A percentile compares a stretch with the other conserved stretches of the same genome.
These are phyloP conservation scores for Andrena fulva DNA, from an alignment of 2,888 invertebrate species.

Conservation along the genomic window DNA sequence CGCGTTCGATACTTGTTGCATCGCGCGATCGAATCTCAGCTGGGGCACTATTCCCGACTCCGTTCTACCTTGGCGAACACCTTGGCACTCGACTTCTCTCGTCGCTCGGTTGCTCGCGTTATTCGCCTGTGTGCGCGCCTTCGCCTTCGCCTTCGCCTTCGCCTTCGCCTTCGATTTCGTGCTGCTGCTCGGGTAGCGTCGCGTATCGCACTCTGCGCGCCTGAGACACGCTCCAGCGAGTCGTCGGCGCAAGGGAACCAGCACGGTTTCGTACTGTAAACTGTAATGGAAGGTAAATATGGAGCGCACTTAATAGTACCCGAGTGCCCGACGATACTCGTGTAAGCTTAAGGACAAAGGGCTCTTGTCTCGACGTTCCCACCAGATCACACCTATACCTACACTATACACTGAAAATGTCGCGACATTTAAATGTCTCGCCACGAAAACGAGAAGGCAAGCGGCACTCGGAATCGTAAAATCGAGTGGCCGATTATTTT, in stretches of 20 bases:
- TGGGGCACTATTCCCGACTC: not conserved
- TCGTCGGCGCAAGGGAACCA: not conserved
- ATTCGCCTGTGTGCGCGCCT: not conserved
- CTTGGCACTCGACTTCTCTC: not conserved
- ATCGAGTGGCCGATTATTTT: not conserved
- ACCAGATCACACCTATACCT: not conserved
- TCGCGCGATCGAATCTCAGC: not conserved
- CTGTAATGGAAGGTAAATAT: too few relatives aligned
- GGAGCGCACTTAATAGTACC: too few relatives aligned
- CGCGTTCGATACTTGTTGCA: not conserved
- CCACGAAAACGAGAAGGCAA: not conserved
- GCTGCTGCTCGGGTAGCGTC: not conserved
- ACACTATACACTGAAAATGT: slow-evolving; percentile 10
- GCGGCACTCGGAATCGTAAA: too few relatives aligned
- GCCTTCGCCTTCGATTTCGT: not conserved
- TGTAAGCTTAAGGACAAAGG: not conserved
- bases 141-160: not conserved
- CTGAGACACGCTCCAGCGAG: not conserved
- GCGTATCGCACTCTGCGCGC: not conserved
- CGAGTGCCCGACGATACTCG: not conserved
- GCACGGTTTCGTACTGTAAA: too few relatives aligned
- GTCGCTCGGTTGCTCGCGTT: slow-evolving; percentile 1
- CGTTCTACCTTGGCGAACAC: not conserved
- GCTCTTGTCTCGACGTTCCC: slow-evolving; percentile 1
- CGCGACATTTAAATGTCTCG: slow-evolving; percentile 50